Percentiles rank a stretch among this genome's conserved stretches.
phyloP scores from a whole-genome alignment of 2,797 vertebrate genomes.

The Aythya fuligula region DNA sequence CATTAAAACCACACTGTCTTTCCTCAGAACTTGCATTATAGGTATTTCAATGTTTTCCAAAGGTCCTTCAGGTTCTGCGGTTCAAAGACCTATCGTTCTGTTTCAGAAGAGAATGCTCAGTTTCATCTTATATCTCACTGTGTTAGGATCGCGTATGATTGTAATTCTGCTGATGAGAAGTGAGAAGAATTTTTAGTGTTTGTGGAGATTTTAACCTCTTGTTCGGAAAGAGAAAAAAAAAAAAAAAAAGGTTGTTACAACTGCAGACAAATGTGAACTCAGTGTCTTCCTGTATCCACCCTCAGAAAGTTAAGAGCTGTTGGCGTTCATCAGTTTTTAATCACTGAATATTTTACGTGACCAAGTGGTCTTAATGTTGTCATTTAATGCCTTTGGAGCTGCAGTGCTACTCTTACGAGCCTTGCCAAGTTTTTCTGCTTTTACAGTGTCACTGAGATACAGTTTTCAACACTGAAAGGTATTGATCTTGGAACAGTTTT shows the following conservation, averaged over 20 bases:
- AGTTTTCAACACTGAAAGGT: background rate
- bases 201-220: background rate
- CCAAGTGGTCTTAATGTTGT: background rate
- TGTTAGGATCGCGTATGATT: background rate
- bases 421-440: background rate
- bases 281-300: background rate
- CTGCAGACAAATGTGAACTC: background rate
- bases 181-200: background rate
- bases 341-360: background rate
- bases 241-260: background rate
- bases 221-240: background rate
- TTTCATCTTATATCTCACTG: background rate
- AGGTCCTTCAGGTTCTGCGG: background rate
- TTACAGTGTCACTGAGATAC: background rate
- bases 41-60: background rate
- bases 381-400: background rate
- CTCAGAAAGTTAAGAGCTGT: background rate
- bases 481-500: background rate
- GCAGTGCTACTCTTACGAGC: background rate
- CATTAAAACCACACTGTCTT: background rate
- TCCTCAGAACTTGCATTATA: background rate
- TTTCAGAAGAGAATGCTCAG: background rate
- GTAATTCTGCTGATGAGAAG: background rate
- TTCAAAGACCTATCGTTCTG: background rate
- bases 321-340: background rate